A percentile compares a stretch with the other conserved stretches of the same genome.
These are phyloP conservation scores for Bradypus variegatus DNA, from an alignment of 2,797 vertebrate species.

Conservation along the genomic window DNA sequence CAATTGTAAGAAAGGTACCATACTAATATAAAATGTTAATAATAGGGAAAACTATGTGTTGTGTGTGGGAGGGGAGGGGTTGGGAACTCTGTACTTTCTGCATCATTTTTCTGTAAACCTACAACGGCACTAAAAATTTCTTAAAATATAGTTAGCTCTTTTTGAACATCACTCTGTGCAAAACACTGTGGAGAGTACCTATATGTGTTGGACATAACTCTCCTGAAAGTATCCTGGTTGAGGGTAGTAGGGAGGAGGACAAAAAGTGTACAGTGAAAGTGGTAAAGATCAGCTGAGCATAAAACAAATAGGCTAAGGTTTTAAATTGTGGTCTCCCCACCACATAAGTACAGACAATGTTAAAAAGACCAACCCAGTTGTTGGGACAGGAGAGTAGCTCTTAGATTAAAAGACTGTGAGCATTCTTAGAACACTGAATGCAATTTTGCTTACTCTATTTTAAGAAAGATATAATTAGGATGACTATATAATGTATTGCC, in stretches of 20 bases:
- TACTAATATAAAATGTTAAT: too few species aligned
- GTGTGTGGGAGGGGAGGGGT: too few species aligned
- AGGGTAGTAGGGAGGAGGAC: background rate
- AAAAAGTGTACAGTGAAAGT: background rate
- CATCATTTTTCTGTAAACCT: too few species aligned
- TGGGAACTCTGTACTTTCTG: too few species aligned
- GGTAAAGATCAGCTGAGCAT: background rate
- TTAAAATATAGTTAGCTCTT: background rate
- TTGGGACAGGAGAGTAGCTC: background rate
- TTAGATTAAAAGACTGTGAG: background rate
- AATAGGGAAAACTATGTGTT: too few species aligned
- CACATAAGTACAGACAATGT: background rate
- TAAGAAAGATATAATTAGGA: background rate
- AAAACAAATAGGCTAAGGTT: background rate
- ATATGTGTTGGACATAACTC: background rate
- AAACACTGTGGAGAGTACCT: background rate
- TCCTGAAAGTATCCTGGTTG: background rate
- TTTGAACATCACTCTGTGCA: background rate
- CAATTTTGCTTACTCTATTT: background rate
- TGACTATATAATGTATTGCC: background rate
- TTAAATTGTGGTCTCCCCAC: background rate
- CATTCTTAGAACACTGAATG: background rate
- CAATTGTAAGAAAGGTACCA: too few species aligned
- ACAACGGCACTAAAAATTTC: background rate
- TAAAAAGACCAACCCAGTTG: background rate